Evolutionary conservation across 2,113 vertebrate species (phyloP).

Genomic region (Hippotragus niger): DNA sequence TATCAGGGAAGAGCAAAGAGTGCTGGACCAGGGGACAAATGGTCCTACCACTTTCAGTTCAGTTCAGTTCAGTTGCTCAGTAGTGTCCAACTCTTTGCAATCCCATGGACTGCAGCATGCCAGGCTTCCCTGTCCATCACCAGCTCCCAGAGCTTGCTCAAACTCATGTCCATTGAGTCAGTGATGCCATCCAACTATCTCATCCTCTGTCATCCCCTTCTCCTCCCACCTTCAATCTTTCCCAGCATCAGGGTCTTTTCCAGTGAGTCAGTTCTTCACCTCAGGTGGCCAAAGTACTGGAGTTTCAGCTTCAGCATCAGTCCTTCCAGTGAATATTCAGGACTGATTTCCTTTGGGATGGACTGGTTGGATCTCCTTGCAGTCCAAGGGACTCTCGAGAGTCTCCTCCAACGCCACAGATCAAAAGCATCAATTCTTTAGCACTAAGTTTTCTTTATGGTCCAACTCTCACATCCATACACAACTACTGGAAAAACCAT

Average conservation of each 20-base stretch:
- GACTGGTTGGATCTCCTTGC: neutral
- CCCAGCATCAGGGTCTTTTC: neutral
- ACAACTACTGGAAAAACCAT: neutral
- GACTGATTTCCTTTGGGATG: neutral
- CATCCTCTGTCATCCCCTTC: neutral
- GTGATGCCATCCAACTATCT: neutral
- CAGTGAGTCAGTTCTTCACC: neutral
- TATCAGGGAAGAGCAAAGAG: neutral
- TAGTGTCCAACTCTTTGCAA: neutral
- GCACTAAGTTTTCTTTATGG: neutral
- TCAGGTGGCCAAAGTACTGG: neutral
- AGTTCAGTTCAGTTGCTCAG: neutral
- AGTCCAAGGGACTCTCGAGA: neutral
- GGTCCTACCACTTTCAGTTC: neutral
- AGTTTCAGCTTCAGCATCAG: neutral
- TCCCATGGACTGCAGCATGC: neutral
- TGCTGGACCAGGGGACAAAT: neutral
- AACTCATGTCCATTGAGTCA: neutral
- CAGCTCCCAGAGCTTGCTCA: neutral
- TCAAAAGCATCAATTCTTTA: neutral
- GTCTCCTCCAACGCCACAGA: neutral
- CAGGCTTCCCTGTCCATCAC: neutral
- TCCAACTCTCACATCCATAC: neutral
- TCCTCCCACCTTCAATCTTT: neutral
- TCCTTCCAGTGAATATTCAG: neutral